These are phyloP conservation scores for Eidolon dupreanum DNA, from an alignment of 2,797 vertebrate species.

Conservation along the genomic window DNA sequence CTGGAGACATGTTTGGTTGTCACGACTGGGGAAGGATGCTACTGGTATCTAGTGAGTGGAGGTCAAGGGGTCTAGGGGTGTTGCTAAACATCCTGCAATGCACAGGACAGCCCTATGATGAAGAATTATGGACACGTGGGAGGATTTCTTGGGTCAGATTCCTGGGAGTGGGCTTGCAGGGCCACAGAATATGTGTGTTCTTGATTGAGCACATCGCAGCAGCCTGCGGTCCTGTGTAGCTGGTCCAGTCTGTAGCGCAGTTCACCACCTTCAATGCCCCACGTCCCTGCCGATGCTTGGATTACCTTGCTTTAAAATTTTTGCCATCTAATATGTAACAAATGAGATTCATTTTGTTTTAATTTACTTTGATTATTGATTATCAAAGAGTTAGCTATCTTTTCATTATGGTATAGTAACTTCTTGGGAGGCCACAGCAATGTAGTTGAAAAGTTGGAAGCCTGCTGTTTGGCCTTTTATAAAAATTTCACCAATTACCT, in stretches of 20 bases:
- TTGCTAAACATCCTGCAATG: not conserved
- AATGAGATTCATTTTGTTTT: conserved; percentile 17
- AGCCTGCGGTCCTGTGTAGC: not conserved
- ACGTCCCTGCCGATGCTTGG: not conserved
- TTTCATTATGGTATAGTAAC: not conserved
- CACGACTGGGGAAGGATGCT: not conserved
- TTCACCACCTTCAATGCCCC: not conserved
- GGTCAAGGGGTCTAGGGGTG: not conserved
- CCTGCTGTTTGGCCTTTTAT: not conserved
- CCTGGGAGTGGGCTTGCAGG: not conserved
- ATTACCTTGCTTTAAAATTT: not conserved
- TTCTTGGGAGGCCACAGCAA: conserved; percentile 12
- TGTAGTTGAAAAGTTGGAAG: not conserved
- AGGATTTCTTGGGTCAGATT: not conserved
- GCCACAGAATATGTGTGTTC: not conserved
- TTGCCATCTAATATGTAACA: not conserved
- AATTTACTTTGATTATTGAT: not conserved
- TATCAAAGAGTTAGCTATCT: not conserved
- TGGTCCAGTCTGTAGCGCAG: not conserved
- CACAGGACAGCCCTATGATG: not conserved
- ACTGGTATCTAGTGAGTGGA: not conserved
- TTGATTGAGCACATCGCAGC: not conserved
- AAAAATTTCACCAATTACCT: not conserved
- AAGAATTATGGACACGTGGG: not conserved
- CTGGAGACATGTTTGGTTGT: not conserved